These are phyloP conservation scores for Monodelphis domestica DNA, from an alignment of 2,797 vertebrate species.

Conservation along the genomic window DNA sequence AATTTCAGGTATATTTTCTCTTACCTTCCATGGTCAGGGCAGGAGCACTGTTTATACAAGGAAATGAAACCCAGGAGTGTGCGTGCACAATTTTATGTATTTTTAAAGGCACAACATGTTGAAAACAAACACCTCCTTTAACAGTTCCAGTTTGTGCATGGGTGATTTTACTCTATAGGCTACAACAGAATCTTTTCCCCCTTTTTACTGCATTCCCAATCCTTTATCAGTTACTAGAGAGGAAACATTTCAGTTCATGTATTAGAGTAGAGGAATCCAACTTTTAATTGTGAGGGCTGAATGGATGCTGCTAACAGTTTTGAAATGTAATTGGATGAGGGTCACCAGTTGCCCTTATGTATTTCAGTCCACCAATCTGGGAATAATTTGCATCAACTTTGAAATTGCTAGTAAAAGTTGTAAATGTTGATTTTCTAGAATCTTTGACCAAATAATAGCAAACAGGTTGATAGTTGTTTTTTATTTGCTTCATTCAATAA, in stretches of 20 bases:
- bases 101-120: background rate
- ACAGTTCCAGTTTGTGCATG: constrained; percentile 20
- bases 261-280: background rate
- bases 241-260: constrained; percentile 62
- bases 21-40: constrained; percentile 33
- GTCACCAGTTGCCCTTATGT: constrained; percentile 77
- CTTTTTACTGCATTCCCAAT: constrained; percentile 48
- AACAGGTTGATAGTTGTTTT: constrained; percentile 16
- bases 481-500: constrained; percentile 66
- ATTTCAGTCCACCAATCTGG: constrained; percentile 72
- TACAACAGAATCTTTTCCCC: background rate
- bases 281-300: constrained; percentile 73
- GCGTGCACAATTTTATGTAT: background rate
- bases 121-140: background rate
- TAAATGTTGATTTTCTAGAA: constrained; percentile 76
- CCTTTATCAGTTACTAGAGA: constrained; percentile 5
- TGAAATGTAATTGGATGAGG: constrained; percentile 77
- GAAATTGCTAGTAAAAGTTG: constrained; percentile 68
- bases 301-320: constrained; percentile 57
- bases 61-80: constrained; percentile 78
- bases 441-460: constrained; percentile 49
- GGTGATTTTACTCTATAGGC: background rate
- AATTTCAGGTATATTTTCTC: constrained; percentile 71
- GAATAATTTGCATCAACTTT: constrained; percentile 71
- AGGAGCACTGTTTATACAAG: constrained; percentile 70